These are phyloP conservation scores for Sigmodon hispidus DNA, from an alignment of 2,113 vertebrate species.

Conservation along the genomic window DNA sequence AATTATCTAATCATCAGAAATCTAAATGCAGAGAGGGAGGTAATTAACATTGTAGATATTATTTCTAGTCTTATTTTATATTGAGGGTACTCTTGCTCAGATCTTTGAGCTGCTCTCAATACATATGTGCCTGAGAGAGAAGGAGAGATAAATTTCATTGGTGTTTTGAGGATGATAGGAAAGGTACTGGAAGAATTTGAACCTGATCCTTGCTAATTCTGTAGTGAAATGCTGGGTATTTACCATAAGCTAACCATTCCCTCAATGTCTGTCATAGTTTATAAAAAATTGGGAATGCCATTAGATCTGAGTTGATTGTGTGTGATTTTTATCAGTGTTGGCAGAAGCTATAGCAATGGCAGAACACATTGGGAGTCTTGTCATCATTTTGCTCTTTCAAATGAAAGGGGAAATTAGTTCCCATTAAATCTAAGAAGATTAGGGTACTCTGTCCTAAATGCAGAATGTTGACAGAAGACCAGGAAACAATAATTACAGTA, in stretches of 20 bases:
- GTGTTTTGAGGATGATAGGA: background rate
- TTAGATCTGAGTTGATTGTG: conserved; percentile 58
- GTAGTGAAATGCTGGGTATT: conserved; percentile 35
- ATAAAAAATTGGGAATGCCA: conserved; percentile 51
- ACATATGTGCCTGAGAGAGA: background rate
- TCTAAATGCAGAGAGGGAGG: conserved; percentile 66
- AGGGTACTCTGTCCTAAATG: background rate
- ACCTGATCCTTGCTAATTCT: conserved; percentile 7
- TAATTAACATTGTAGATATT: conserved; percentile 62
- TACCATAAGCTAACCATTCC: conserved; percentile 59
- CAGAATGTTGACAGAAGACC: background rate
- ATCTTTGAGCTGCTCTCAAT: conserved; percentile 60
- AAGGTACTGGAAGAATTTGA: background rate
- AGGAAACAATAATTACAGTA: background rate
- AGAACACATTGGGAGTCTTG: background rate
- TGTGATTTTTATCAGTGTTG: conserved; percentile 58
- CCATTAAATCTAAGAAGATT: conserved; percentile 20
- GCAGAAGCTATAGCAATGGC: background rate
- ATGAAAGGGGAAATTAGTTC: conserved; percentile 36
- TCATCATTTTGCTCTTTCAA: conserved; percentile 42
- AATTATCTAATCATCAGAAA: conserved; percentile 69
- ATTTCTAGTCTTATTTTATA: conserved; percentile 54
- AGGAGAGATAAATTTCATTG: background rate
- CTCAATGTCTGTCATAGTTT: conserved; percentile 58
- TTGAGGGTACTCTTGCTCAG: background rate